These are phyloP conservation scores for Aphis craccivora DNA, from an alignment of 1,140 invertebrate genomes.

Conservation along the genomic window DNA sequence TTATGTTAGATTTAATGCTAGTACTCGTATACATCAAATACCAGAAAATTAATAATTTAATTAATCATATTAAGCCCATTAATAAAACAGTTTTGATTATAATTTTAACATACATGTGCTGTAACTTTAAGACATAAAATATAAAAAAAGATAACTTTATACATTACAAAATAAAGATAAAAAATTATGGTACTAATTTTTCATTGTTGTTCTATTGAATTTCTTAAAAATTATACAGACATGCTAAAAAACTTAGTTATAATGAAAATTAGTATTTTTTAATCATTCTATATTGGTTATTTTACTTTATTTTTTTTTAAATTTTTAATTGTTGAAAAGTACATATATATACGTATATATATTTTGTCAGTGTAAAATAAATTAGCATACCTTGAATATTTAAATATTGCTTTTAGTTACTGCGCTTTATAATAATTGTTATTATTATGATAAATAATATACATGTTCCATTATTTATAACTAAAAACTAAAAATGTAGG, in stretches of 20 bases:
- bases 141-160: neutral
- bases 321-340: neutral
- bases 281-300: neutral
- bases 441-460: constrained; percentile 20
- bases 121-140: neutral
- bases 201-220: neutral
- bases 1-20: neutral
- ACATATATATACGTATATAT: neutral
- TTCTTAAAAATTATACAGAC: neutral
- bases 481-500: neutral
- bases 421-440: neutral
- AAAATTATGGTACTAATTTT: neutral
- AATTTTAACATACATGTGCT: neutral
- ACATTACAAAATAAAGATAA: neutral
- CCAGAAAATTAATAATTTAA: neutral
- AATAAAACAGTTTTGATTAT: neutral
- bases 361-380: neutral
- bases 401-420: neutral
- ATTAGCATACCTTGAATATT: neutral
- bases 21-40: neutral
- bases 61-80: neutral
- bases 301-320: neutral
- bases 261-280: neutral
- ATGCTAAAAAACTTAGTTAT: neutral
- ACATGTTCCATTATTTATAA: neutral